phyloP scores from a whole-genome alignment of 2,113 vertebrate genomes.

The Chinchilla lanigera region DNA sequence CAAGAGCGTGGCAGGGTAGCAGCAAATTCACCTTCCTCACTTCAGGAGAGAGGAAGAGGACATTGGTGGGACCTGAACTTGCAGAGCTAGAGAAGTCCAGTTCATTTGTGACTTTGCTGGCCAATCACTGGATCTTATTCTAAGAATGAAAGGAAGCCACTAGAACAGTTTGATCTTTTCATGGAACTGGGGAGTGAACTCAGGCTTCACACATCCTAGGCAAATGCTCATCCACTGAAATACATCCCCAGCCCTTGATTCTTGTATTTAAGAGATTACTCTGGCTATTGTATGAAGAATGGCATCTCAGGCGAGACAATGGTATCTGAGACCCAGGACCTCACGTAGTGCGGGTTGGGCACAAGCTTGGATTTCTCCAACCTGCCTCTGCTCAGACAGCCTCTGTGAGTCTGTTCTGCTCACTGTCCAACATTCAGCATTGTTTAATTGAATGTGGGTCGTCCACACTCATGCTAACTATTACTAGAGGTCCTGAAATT shows the following conservation, averaged over 20 bases:
- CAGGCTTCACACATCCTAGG: background rate
- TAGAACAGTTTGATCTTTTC: background rate
- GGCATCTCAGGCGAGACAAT: background rate
- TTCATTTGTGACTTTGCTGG: background rate
- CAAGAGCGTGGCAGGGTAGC: background rate
- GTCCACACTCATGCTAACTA: background rate
- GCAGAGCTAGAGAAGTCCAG: background rate
- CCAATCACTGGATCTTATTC: background rate
- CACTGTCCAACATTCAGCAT: background rate
- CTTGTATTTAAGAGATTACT: background rate
- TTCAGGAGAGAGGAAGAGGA: background rate
- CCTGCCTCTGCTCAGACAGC: background rate
- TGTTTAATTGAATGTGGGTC: background rate
- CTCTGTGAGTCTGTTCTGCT: background rate
- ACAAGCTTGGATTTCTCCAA: background rate
- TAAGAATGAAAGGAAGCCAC: background rate
- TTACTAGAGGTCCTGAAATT: background rate
- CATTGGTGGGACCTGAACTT: rapidly evolving
- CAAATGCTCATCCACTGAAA: background rate
- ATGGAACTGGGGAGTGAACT: background rate
- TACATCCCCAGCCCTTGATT: background rate
- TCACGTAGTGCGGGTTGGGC: rapidly evolving
- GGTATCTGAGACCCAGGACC: too few relatives aligned
- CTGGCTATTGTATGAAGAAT: background rate
- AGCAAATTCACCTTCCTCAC: background rate